These are phyloP conservation scores for Falco columbarius DNA, from an alignment of 2,797 vertebrate genomes.

Conservation along the genomic window DNA sequence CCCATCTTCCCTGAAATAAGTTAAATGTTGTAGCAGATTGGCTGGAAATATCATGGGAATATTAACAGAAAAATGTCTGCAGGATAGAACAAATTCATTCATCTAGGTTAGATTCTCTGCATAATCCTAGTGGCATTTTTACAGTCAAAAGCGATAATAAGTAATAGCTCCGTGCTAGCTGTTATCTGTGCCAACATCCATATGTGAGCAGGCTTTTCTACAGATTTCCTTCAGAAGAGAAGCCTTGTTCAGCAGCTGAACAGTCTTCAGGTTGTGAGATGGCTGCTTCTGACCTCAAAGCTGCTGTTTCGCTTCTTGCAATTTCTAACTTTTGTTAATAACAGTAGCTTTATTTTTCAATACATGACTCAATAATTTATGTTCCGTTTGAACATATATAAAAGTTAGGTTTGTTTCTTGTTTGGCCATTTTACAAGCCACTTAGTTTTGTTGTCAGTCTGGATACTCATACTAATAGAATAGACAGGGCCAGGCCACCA, in stretches of 20 bases:
- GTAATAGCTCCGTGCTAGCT: background rate
- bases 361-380: background rate
- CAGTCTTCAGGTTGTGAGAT: background rate
- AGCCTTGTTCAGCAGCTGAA: background rate
- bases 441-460: background rate
- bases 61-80: background rate
- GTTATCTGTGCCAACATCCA: background rate
- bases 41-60: background rate
- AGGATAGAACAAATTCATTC: background rate
- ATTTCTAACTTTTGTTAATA: background rate
- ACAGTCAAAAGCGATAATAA: background rate
- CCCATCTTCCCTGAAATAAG: background rate
- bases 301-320: background rate
- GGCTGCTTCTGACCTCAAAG: background rate
- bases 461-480: background rate
- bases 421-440: background rate
- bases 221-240: background rate
- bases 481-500: background rate
- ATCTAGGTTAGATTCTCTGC: background rate
- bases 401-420: background rate
- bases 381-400: background rate
- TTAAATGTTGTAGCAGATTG: background rate
- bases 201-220: background rate
- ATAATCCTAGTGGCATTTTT: background rate
- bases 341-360: background rate